Evolutionary conservation across 2,797 vertebrate genomes (phyloP), one percentile per base, ranked within the genome.

Genomic region (Simalia tracyae): DNA sequence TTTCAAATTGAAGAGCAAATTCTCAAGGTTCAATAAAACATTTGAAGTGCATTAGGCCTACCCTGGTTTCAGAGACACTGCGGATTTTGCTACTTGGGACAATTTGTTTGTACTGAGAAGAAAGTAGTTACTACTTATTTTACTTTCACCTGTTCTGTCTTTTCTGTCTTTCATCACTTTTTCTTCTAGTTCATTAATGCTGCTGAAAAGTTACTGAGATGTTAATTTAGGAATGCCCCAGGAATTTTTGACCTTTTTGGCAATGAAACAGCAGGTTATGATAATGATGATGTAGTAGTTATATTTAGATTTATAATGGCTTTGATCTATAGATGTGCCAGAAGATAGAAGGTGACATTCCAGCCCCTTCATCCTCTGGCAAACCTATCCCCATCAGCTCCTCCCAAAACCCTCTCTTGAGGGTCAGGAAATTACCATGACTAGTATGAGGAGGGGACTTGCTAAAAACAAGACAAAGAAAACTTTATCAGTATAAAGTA

Each of bases 1-100:
- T 94, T 96, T 96, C 95, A 96, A 95, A 93, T 92, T 94, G 89
- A 95, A 95, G 89, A 95, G 88, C 86, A 93, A 93, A 84, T 84
- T 94, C 92, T 92, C 93, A 90, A 92, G 88, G 90, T 94, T 96
- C 89, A 94, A 92, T 86, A 95, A 57, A 42, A 60, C 84, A 81
- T 81, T 81, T 81, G 46, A 96, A 95, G 92, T 92, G 91, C 66
- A 81, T 93, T 91, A 94, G 90, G 86, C 61, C 91, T 94, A 9
- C 93, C 85, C 36, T 92, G 28, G 59, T 89, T n/a, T 91, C 86
- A 61, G 91, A 94, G 66, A 42, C 89, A 93, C 7, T 2, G 42
- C 92, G 87, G 24, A 88, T 92, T 93, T 66, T 95, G 92, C 89
- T 94, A n/a, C 88, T 92, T 10, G 72, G 28, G 8, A 89, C 66